phyloP scores from a whole-genome alignment of 2,888 invertebrate genomes.

The Xestobium rufovillosum region DNA sequence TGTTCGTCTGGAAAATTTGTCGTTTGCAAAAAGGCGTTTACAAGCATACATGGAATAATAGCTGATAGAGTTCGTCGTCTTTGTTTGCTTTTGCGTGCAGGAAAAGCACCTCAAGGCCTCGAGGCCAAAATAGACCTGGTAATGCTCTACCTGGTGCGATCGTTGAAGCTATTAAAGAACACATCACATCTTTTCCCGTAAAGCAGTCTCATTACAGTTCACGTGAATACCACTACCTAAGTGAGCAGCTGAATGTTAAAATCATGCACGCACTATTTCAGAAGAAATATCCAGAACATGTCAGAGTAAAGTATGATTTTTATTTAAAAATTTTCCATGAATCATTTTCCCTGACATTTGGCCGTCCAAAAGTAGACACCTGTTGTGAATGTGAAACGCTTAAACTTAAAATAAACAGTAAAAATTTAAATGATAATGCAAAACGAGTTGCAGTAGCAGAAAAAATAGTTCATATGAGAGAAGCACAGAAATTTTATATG shows the following conservation, averaged over 20 bases:
- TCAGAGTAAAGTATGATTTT: conserved; percentile 13
- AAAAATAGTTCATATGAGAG: conserved; percentile 17
- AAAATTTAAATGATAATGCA: conserved; percentile 12
- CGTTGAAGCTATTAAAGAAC: no score
- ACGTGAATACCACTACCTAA: not conserved
- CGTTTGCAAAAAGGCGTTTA: no score
- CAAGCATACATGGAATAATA: no score
- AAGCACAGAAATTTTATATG: conserved; percentile 19
- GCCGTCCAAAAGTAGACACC: conserved; percentile 3
- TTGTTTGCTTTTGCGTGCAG: no score
- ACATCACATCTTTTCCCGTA: conserved; percentile 5
- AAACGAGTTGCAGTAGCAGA: conserved; percentile 19
- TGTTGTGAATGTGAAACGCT: conserved; percentile 11
- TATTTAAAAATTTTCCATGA: conserved; percentile 11
- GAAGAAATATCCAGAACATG: not conserved
- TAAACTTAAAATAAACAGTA: conserved; percentile 8
- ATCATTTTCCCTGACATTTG: conserved; percentile 9
- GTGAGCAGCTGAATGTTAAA: conserved; percentile 6
- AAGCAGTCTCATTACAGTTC: conserved; percentile 1
- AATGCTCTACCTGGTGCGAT: no score
- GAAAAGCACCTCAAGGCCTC: no score
- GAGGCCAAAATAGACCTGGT: no score
- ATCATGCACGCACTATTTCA: conserved; percentile 9
- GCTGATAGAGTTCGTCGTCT: conserved; percentile 6
- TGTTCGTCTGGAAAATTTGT: no score